Conservation (phyloP, 2,797 vertebrate species). For the Psittacula derbiana region DNA sequence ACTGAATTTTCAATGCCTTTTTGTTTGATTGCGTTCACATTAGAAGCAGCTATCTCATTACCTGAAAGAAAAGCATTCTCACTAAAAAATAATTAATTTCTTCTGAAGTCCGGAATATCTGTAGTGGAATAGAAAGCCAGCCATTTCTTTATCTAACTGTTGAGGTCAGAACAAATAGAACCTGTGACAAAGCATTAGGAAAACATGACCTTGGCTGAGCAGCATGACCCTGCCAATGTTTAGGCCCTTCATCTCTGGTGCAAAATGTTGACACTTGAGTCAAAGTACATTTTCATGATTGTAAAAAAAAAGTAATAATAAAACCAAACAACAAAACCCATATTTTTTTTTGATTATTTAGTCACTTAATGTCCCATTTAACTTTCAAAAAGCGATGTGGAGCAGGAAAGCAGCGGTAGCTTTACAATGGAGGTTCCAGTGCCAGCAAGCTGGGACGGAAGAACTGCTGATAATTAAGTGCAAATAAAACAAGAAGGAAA, state of each 20-base stretch:
- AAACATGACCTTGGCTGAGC: conserved; percentile 50
- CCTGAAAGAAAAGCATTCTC: background rate
- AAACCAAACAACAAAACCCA: background rate
- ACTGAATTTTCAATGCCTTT: background rate
- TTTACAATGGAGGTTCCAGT: background rate
- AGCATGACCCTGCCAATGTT: background rate
- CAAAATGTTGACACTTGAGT: background rate
- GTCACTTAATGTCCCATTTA: background rate
- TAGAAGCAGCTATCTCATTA: background rate
- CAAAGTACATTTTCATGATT: conserved; percentile 14
- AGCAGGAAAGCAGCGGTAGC: background rate
- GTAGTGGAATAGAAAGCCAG: background rate
- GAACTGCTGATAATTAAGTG: background rate
- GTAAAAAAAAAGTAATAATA: background rate
- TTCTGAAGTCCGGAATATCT: conserved; percentile 32
- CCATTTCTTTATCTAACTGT: conserved; percentile 46
- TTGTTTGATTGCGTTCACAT: background rate
- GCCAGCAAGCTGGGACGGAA: background rate
- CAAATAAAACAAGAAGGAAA: background rate
- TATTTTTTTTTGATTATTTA: background rate
- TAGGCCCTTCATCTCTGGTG: background rate
- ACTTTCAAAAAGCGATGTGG: background rate
- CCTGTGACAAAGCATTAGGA: conserved; percentile 31
- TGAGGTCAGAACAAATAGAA: conserved; percentile 61
- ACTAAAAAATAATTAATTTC: background rate